Evolutionary conservation across 2,888 invertebrate genomes (phyloP).

Genomic region (Malacosoma neustria): DNA sequence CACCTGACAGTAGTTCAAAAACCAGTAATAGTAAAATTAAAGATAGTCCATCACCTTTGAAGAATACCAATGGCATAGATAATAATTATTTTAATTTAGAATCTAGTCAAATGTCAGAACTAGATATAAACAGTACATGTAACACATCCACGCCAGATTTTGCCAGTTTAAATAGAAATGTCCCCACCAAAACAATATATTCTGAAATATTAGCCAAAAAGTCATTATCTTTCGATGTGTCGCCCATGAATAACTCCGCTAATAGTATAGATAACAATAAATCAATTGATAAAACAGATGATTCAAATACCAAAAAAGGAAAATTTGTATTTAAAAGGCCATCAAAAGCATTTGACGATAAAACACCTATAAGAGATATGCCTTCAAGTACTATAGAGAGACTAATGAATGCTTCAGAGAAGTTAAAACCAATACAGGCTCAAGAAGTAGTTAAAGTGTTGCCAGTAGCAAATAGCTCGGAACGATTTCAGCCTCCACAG

Average conservation of each 20-base stretch:
- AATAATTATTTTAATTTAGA: conserved; percentile 5
- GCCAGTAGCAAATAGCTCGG: conserved; percentile 46
- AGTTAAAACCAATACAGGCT: conserved; percentile 39
- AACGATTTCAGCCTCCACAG: conserved; percentile 52
- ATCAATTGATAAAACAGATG: conserved; percentile 22
- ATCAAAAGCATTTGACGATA: conserved; percentile 35
- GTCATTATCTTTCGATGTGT: conserved; percentile 38
- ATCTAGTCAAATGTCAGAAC: not conserved
- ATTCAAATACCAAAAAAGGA: conserved; percentile 36
- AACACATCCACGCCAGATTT: conserved; percentile 44
- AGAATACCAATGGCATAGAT: not conserved
- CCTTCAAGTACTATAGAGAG: conserved; percentile 51
- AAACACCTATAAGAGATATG: conserved; percentile 30
- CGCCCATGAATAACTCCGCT: conserved; percentile 27
- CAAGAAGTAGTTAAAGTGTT: conserved; percentile 28
- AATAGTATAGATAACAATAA: conserved; percentile 24
- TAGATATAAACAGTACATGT: conserved; percentile 5
- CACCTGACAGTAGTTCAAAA: conserved; percentile 10
- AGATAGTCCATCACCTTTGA: not conserved
- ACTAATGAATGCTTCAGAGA: conserved; percentile 44
- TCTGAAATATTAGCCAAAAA: conserved; percentile 36
- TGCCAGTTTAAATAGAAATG: conserved; percentile 23
- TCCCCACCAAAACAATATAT: conserved; percentile 33
- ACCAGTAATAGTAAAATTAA: conserved; percentile 15
- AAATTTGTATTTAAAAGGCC: conserved; percentile 63